Evolutionary conservation across 2,888 invertebrate species (phyloP).

Genomic region (Phalera bucephala): DNA sequence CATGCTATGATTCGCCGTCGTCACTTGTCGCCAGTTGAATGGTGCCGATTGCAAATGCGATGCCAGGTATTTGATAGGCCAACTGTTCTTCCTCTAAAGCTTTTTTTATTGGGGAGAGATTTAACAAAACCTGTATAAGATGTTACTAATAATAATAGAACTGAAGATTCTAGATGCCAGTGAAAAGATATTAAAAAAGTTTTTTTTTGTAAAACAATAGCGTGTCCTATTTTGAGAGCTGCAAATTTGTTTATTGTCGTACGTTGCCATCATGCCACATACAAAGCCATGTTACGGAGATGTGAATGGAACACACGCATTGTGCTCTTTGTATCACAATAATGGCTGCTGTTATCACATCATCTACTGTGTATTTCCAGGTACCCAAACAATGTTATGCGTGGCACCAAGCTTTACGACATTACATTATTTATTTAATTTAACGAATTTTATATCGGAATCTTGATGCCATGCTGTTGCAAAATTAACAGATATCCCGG

Average conservation of each 20-base stretch:
- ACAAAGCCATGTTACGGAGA: conserved; percentile 43
- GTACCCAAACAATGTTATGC: conserved; percentile 61
- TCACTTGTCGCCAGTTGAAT: conserved; percentile 45
- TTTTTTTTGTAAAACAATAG: not conserved
- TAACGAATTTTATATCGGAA: conserved; percentile 11
- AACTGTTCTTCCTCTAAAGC: conserved; percentile 19
- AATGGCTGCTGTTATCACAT: conserved; percentile 65
- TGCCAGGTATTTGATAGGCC: conserved; percentile 78
- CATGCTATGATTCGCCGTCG: conserved; percentile 61
- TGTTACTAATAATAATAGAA: no score
- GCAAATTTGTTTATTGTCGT: conserved; percentile 14
- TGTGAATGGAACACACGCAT: conserved; percentile 45
- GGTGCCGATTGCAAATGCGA: conserved; percentile 51
- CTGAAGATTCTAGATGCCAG: not conserved
- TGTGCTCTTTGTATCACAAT: conserved; percentile 51
- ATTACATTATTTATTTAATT: conserved; percentile 5
- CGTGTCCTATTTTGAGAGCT: not conserved
- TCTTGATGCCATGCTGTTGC: conserved; percentile 53
- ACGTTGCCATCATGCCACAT: conserved; percentile 37
- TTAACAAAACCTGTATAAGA: conserved; percentile 1
- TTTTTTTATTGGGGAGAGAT: conserved; percentile 15
- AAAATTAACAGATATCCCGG: conserved; percentile 48
- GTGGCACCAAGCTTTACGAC: conserved; percentile 56
- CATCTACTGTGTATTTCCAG: conserved; percentile 76
- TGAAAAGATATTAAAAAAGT: not conserved